Base-by-base conservation (phyloP, 2,888 invertebrate genomes). In the Metacarcinus magister region DNA sequence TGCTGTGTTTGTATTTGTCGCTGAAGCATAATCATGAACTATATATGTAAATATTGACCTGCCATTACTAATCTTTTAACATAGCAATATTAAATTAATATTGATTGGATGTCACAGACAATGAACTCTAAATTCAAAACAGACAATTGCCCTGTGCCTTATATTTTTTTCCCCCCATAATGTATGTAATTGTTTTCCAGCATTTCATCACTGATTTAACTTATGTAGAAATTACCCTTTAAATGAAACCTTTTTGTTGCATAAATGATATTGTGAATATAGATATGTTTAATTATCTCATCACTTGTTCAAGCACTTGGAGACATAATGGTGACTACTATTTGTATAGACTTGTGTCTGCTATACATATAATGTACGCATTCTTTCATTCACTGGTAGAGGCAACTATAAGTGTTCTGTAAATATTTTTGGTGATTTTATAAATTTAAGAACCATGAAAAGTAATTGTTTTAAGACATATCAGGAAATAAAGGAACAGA, bases 381-480 rank as follows among this genome's bases (percentile, higher is more conserved):
- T 60, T 60, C 60, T 60, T 60, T 60, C 60, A 60, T 60, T 60
- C 60, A 23, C 60, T 23, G 10, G 60, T 60, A 60, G 60, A 60
- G 60, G 23, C 23, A 60, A 60, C 19, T 60, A 60, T 60, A 60
- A 60, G 60, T 60, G 60, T 60, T 60, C 10, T 60, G 60, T 60
- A 60, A 60, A 60, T 60, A 60, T 60, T 19, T 60, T 60, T 60
- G 54, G 54, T 54, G 60, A 60, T 60, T 60, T 60, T 60, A 60
- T 60, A 60, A 60, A 60, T 60, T 60, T 60, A 60, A 60, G 60
- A 60, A 60, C 23, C 60, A 60, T 60, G 43, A 7, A 89, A 89
- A 89, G 8, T 32, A 89, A 43, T 89, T 89, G 43, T 89, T 89
- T 43, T 43, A 89, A 89, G 39, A 92, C 28, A 43, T 44, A 92